These are phyloP conservation scores for Polymixis lichenea DNA, from an alignment of 2,888 invertebrate species.

Conservation along the genomic window DNA sequence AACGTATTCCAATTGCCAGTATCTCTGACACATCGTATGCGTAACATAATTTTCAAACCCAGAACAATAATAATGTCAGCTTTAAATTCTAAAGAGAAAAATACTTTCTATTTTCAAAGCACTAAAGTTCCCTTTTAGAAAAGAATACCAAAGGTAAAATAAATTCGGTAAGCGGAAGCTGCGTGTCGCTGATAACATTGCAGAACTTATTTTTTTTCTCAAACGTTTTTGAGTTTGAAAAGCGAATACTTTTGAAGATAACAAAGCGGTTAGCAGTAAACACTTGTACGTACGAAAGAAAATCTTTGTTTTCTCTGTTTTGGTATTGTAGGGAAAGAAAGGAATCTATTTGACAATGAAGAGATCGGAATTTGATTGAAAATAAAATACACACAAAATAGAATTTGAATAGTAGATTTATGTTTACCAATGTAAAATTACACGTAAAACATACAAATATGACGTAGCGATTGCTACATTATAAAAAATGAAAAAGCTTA, in stretches of 20 bases:
- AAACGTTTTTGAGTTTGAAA: slow-evolving; percentile 8
- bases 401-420: background rate
- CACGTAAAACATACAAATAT: too few relatives aligned
- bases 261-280: slow-evolving; percentile 33
- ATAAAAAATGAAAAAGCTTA: background rate
- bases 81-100: slow-evolving; percentile 30
- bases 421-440: too few relatives aligned
- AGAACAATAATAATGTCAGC: slow-evolving; percentile 2
- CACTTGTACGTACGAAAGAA: slow-evolving; percentile 17
- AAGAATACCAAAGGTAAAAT: slow-evolving; percentile 38
- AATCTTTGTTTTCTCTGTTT: slow-evolving; percentile 17
- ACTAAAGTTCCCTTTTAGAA: slow-evolving; percentile 5
- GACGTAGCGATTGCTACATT: background rate
- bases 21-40: background rate
- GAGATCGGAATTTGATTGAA: background rate
- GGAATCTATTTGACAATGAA: slow-evolving; percentile 1
- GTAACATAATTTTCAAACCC: slow-evolving; percentile 10
- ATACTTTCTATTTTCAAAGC: slow-evolving; percentile 38
- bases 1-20: background rate
- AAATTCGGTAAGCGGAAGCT: slow-evolving; percentile 55
- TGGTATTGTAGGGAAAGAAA: slow-evolving; percentile 4
- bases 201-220: slow-evolving; percentile 46
- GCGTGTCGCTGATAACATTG: slow-evolving; percentile 57
- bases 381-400: slow-evolving; percentile 3
- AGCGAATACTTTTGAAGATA: slow-evolving; percentile 50